phyloP scores from a whole-genome alignment of 2,113 vertebrate species.

The Tautogolabrus adspersus region DNA sequence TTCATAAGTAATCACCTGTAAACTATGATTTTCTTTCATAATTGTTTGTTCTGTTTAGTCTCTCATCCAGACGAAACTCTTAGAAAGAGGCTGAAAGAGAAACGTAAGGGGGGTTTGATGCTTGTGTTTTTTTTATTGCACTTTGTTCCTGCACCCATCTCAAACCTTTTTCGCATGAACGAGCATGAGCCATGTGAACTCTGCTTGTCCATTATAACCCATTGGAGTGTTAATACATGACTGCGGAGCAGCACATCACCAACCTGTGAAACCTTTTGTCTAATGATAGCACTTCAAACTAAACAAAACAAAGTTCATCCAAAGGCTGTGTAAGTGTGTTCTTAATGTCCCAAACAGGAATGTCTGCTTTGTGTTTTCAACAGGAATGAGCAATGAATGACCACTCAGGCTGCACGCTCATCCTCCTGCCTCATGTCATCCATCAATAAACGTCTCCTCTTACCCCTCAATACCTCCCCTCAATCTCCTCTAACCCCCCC shows the following conservation, averaged over 20 bases:
- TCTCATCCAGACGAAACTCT: constrained; percentile 95
- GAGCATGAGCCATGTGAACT: constrained; percentile 80
- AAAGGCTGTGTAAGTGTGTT: constrained; percentile 25
- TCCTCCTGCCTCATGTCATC: constrained; percentile 63
- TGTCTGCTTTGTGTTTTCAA: constrained; percentile 61
- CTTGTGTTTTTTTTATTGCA: constrained; percentile 61
- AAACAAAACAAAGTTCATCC: constrained; percentile 7
- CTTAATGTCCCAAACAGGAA: constrained; percentile 37
- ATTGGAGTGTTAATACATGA: constrained; percentile 52
- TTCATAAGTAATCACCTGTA: constrained; percentile 18
- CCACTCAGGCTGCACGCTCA: constrained; percentile 68
- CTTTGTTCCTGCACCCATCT: constrained; percentile 64
- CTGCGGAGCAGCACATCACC: constrained; percentile 24
- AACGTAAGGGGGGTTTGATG: constrained; percentile 91
- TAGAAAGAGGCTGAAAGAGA: constrained; percentile 99
- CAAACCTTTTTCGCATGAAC: constrained; percentile 88
- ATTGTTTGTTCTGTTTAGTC: constrained; percentile 84
- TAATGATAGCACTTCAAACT: constrained; percentile 3
- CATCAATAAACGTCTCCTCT: constrained; percentile 60
- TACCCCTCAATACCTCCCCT: constrained; percentile 24
- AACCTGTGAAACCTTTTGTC: constrained; percentile 14
- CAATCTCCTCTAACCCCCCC: constrained; percentile 2
- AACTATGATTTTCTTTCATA: constrained; percentile 56
- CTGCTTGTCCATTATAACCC: constrained; percentile 78
- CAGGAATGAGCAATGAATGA: constrained; percentile 71